These are phyloP conservation scores for Cacoxenus indagator DNA, from an alignment of 2,888 invertebrate genomes.

Conservation along the genomic window DNA sequence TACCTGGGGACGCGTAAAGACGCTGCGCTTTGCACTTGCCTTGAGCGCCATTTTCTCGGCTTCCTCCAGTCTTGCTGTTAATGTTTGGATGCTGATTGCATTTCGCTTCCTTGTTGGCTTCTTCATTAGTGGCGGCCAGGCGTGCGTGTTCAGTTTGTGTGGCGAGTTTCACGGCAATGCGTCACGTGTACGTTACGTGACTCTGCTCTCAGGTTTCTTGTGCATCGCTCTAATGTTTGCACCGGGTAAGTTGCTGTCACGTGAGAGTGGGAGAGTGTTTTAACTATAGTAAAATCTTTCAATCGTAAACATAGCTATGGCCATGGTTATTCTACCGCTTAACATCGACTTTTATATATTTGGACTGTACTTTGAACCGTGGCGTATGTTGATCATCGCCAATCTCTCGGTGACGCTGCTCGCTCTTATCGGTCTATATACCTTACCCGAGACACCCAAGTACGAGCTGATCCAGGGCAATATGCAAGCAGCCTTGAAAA, in stretches of 20 bases:
- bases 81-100: conserved; percentile 74
- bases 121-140: conserved; percentile 72
- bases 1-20: conserved; percentile 77
- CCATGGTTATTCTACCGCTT: conserved; percentile 79
- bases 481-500: conserved; percentile 74
- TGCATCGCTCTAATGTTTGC: conserved; percentile 74
- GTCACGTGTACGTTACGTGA: conserved; percentile 73
- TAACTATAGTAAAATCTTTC: conserved; percentile 33
- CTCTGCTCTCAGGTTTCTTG: conserved; percentile 74
- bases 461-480: conserved; percentile 78
- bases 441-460: conserved; percentile 85
- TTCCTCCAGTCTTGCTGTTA: conserved; percentile 75
- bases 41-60: conserved; percentile 74
- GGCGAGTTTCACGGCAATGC: conserved; percentile 75
- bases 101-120: conserved; percentile 79
- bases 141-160: conserved; percentile 75
- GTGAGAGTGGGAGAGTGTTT: neutral
- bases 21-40: conserved; percentile 73
- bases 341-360: conserved; percentile 72
- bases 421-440: conserved; percentile 74
- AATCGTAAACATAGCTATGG: too few species aligned
- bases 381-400: conserved; percentile 80
- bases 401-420: conserved; percentile 77
- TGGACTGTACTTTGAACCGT: conserved; percentile 77
- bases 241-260: conserved; percentile 69